Percentiles rank a stretch among this genome's conserved stretches.
phyloP scores from a whole-genome alignment of 2,888 invertebrate genomes.

The Dastarcus helophoroides region DNA sequence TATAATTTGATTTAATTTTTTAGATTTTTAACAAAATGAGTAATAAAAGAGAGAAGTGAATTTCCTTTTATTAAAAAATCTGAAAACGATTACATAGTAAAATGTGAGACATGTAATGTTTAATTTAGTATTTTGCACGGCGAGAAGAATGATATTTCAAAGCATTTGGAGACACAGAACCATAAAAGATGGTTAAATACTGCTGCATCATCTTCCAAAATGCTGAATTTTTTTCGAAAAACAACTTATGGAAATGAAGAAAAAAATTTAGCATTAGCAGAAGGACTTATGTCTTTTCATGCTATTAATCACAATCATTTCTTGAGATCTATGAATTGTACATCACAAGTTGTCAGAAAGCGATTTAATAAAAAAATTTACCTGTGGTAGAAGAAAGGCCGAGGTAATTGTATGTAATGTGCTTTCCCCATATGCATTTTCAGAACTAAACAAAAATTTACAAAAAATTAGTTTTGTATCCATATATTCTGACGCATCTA shows the following conservation, averaged over 20 bases:
- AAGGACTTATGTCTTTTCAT: slow-evolving; percentile 8
- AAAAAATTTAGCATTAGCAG: slow-evolving; percentile 5
- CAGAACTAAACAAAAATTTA: slow-evolving; percentile 14
- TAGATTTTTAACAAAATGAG: no score
- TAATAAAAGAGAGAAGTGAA: no score
- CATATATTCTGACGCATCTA: slow-evolving; percentile 20
- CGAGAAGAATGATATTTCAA: slow-evolving; percentile 1
- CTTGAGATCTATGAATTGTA: slow-evolving; percentile 11
- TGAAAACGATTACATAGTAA: no score
- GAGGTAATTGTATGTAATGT: slow-evolving; percentile 11
- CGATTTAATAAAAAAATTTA: slow-evolving; percentile 7
- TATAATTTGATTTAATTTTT: no score
- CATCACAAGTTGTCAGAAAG: slow-evolving; percentile 8
- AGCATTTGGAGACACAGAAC: slow-evolving; percentile 5
- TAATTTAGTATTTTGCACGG: slow-evolving; percentile 4
- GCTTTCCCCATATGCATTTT: slow-evolving; percentile 9
- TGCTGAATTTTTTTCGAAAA: slow-evolving; percentile 1
- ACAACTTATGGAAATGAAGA: slow-evolving; percentile 1
- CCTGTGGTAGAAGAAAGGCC: slow-evolving; percentile 9
- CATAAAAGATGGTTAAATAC: slow-evolving; percentile 4
- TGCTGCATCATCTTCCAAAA: slow-evolving; percentile 5
- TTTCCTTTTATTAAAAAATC: no score
- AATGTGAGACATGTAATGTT: slow-evolving; percentile 3
- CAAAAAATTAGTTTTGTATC: slow-evolving; percentile 15
- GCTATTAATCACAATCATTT: slow-evolving; percentile 7